A percentile compares a stretch with the other conserved stretches of the same genome.
Evolutionary conservation across 2,113 vertebrate species (phyloP).

Genomic region (Paradoxurus hermaphroditus): DNA sequence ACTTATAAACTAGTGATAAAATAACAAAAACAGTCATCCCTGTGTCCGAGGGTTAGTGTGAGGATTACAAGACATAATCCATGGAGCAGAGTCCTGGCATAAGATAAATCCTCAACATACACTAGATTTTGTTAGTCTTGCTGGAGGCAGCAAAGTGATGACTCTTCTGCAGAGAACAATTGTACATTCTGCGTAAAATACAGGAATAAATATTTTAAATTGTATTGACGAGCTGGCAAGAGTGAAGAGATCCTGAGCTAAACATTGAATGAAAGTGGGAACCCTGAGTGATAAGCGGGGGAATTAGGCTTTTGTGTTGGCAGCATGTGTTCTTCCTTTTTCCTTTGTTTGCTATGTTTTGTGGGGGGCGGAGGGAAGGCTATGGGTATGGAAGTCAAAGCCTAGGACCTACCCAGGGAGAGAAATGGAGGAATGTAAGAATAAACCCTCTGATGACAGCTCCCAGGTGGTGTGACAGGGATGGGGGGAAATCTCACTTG

Average conservation of each 20-base stretch:
- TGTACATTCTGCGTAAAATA: background rate
- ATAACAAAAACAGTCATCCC: background rate
- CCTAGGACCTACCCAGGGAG: background rate
- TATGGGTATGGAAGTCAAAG: background rate
- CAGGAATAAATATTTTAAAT: background rate
- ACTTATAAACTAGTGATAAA: background rate
- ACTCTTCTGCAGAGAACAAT: background rate
- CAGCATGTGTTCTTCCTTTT: background rate
- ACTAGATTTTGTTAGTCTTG: background rate
- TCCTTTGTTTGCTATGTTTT: background rate
- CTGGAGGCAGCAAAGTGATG: background rate
- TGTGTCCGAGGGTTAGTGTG: background rate
- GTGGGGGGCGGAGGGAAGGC: too few relatives aligned
- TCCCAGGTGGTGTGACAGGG: background rate
- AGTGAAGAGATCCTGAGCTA: background rate
- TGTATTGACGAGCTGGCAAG: background rate
- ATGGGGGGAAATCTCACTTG: background rate
- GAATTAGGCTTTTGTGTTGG: background rate
- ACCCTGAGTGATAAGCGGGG: background rate
- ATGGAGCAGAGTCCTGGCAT: too few relatives aligned
- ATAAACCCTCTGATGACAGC: too few relatives aligned
- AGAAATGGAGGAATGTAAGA: background rate
- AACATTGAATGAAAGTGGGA: background rate
- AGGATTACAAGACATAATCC: background rate
- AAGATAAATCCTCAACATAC: background rate